Evolutionary conservation across 2,113 vertebrate genomes (phyloP).

Genomic region (Bos javanicus): DNA sequence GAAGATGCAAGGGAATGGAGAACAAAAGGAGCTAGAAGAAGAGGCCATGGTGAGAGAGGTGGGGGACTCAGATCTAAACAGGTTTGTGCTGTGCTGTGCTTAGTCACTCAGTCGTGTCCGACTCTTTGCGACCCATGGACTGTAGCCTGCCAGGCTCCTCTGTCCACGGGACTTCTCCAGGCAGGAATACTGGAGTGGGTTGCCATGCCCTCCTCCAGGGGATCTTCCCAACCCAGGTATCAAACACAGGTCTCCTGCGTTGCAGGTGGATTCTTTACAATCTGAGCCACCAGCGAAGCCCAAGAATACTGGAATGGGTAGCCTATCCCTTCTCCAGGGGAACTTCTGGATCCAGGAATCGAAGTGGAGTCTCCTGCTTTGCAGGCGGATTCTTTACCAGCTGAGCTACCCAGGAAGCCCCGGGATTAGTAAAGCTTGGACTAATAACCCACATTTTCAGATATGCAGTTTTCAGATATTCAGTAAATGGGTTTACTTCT

Average conservation of each 20-base stretch:
- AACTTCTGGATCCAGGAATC: background rate
- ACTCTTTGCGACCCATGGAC: background rate
- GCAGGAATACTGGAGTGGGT: background rate
- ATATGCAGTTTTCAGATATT: background rate
- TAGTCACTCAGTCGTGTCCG: accelerated
- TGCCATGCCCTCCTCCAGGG: background rate
- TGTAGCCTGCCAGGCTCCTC: background rate
- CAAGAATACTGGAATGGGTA: background rate
- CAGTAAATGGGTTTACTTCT: background rate
- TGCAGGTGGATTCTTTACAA: background rate
- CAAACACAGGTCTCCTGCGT: background rate
- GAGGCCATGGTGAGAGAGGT: background rate
- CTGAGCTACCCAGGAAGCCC: background rate
- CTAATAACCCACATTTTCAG: background rate
- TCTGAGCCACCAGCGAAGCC: background rate
- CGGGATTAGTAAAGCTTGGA: background rate
- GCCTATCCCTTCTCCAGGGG: background rate
- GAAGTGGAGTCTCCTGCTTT: background rate
- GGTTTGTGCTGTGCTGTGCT: background rate
- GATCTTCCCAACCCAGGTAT: background rate
- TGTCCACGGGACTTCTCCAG: background rate
- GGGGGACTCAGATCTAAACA: background rate
- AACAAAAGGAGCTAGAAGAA: background rate
- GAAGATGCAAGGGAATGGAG: background rate
- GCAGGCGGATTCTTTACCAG: background rate